Evolutionary conservation across 2,888 invertebrate genomes (phyloP).

Genomic region (Sinhomidia bicolor): DNA sequence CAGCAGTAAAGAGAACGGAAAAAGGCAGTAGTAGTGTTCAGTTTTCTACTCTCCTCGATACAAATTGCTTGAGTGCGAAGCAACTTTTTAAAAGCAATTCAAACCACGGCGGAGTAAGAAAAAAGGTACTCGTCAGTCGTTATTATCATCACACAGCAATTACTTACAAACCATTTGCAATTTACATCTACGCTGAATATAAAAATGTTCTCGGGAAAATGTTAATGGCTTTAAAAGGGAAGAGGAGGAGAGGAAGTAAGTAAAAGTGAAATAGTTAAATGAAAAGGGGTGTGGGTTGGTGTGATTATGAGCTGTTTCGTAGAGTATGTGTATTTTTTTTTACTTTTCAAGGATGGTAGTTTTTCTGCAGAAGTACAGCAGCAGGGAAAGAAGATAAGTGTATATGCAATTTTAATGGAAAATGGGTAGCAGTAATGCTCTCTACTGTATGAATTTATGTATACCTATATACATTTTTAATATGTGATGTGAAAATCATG

Average conservation of each 20-base stretch:
- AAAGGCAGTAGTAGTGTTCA: too few species aligned
- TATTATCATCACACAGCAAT: not conserved
- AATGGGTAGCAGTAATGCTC: not conserved
- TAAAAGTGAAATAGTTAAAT: not conserved
- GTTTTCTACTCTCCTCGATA: not conserved
- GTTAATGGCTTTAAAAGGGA: not conserved
- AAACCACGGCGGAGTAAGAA: not conserved
- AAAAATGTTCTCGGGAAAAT: not conserved
- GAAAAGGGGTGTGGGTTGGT: not conserved
- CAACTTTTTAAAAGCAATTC: too few species aligned
- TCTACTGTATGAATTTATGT: not conserved
- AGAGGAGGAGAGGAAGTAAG: not conserved
- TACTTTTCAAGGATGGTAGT: not conserved
- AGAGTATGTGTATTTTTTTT: not conserved
- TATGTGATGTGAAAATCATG: conserved; percentile 6
- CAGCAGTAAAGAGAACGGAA: not conserved
- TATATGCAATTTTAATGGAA: conserved; percentile 4
- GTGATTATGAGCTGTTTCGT: too few species aligned
- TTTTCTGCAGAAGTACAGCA: not conserved
- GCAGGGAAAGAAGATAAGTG: not conserved
- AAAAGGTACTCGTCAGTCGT: too few species aligned
- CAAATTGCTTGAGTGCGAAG: conserved; percentile 14
- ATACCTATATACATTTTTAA: not conserved
- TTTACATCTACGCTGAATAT: not conserved
- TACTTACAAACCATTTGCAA: conserved; percentile 26